Base-by-base conservation (phyloP, 2,888 invertebrate species). In the Andrena flavipes region DNA sequence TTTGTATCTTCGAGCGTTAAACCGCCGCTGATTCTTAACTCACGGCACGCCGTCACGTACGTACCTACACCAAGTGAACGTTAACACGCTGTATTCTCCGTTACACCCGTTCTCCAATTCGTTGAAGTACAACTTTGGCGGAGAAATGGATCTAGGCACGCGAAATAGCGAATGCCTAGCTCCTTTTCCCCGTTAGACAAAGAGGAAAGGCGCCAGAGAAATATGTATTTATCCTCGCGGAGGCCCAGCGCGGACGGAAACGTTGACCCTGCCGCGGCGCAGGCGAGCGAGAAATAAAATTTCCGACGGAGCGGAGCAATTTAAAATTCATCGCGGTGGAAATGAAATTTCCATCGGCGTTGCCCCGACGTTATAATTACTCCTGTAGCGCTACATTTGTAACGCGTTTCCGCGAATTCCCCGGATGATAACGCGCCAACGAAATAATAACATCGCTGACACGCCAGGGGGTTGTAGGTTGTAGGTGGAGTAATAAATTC, bases 1-100 rank as follows among this genome's bases (percentile, higher is more conserved):
- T 71, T 77, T 56, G 49, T 70, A 29, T 29, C 62, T 76, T 62
- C 35, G 33, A 56, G 30, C 51, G 33, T 59, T 65, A 54, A 70
- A 59, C 48, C 10, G 20, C 65, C 26, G 23, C 30, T 29, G 56
- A 70, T 29, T 30, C 20, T 51, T 54, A 42, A 62, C 56, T 72
- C 64, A 56, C 48, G 48, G 35, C 26, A 30, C 23, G 8, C 7
- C 42, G 1, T 35, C 16, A 20, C 26, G 6, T 16, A 10, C 10
- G 33, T 35, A 10, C 10, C 20, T 35, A 20, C 33, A 23, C 20
- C 33, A 20, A 62, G 20, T 1, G 42, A 16, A 42, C 16, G 60
- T 8, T n/a, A 20, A 62, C 33, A n/a, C n/a, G 3, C 33, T 4
- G 20, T 5, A 20, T 35, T 60, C 16, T 33, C 30, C 56, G 23